Base-by-base conservation (phyloP, 2,113 vertebrate species). In the Python bivittatus region DNA sequence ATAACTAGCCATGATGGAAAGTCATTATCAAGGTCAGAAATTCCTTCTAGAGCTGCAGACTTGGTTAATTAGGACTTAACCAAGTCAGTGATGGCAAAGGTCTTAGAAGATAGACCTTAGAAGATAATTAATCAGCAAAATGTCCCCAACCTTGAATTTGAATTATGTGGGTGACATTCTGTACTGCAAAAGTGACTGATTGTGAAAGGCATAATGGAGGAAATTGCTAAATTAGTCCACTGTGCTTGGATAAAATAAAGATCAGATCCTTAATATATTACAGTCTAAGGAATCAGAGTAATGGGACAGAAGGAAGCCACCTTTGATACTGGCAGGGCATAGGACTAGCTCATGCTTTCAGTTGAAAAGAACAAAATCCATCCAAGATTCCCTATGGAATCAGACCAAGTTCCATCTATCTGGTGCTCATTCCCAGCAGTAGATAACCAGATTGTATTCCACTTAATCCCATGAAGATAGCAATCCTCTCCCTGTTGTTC, bases 11-110 rank as follows among this genome's bases (percentile, higher is more conserved):
- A 44, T 27, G 29, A 8, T 0, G 0, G n/a, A 88, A n/a, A 60
- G 93, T 48, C 2, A 0, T 60, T 84, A 88, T 0, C 13, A 11
- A 58, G 85, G 79, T 68, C 85, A 72, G 33, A 89, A 86, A 1
- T n/a, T n/a, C 9, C 29, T 72, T 54, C 15, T 57, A 13, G 0
- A 0, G 61, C 56, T 72, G 85, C 9, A 58, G n/a, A 86, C 48
- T 92, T 44, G 12, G 92, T 90, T 93, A 89, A 93, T 93, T 38
- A 89, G 89, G 57, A 22, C 52, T 86, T 87, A 79, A 60, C 42
- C 7, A 54, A 93, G 92, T 61, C 10, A 15, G 79, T 1, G 38
- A 38, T 86, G 88, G 61, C 91, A 92, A 93, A 89, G 86, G 88
- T 84, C 90, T 72, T 42, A 38, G n/a, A 38, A 87, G 91, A 22